Percentiles rank a stretch among this genome's conserved stretches.
Evolutionary conservation across 2,888 invertebrate genomes (phyloP).

Genomic region (Cotesia congregata): DNA sequence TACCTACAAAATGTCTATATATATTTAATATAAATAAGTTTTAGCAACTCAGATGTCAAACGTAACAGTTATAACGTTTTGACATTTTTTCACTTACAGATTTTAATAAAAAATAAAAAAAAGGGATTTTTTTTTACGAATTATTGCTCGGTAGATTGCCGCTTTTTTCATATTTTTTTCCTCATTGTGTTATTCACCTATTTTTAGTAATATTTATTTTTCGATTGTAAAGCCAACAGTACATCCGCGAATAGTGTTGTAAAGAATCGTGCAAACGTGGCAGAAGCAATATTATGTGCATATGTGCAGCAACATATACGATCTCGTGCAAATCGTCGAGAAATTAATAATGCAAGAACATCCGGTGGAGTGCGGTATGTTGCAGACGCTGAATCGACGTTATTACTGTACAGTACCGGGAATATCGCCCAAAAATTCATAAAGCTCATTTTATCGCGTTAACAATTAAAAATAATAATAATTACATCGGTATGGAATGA

Average conservation of each 20-base stretch:
- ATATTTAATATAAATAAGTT: not conserved
- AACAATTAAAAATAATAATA: slow-evolving; percentile 17
- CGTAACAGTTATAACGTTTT: not conserved
- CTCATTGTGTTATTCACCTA: slow-evolving; percentile 1
- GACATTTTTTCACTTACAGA: not conserved
- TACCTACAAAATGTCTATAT: not conserved
- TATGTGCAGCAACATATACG: slow-evolving; percentile 38
- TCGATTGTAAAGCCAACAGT: slow-evolving; percentile 14
- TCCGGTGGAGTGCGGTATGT: slow-evolving; percentile 44
- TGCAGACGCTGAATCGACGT: slow-evolving; percentile 15
- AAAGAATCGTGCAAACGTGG: slow-evolving; percentile 27
- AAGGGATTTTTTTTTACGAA: not conserved
- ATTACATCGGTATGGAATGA: not conserved
- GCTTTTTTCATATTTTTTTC: not conserved
- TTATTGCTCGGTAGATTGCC: not conserved
- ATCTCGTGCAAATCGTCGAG: slow-evolving; percentile 49
- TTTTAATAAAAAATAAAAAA: not conserved
- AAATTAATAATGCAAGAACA: slow-evolving; percentile 53
- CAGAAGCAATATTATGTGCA: slow-evolving; percentile 38
- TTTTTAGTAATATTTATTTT: not conserved
- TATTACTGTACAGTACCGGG: slow-evolving; percentile 12
- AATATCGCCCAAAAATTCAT: slow-evolving; percentile 17
- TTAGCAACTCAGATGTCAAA: not conserved
- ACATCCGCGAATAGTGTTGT: slow-evolving; percentile 5
- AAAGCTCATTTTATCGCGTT: slow-evolving; percentile 14